A percentile compares a stretch with the other conserved stretches of the same genome.
Evolutionary conservation across 2,888 invertebrate genomes (phyloP).

Genomic region (Caenorhabditis japonica): DNA sequence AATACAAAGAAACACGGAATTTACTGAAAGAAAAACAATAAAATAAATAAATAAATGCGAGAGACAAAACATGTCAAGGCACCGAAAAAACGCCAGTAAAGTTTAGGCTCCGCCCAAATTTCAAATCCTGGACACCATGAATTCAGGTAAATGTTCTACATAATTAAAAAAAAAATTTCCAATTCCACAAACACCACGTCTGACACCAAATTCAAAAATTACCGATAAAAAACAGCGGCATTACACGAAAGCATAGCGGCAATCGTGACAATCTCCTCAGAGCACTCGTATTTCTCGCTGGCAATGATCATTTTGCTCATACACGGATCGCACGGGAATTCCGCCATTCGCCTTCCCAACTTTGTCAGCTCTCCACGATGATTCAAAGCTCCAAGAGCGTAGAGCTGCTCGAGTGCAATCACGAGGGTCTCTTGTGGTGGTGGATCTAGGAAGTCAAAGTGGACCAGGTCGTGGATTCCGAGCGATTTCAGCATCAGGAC

Average conservation of each 20-base stretch:
- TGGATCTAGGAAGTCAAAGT: conserved; percentile 98
- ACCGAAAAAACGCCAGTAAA: too few species aligned
- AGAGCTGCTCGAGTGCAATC: conserved; percentile 94
- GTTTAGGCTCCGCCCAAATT: too few species aligned
- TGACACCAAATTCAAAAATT: not conserved
- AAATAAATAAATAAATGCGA: too few species aligned
- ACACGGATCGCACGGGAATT: conserved; percentile 98
- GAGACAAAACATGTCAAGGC: too few species aligned
- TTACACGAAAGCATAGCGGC: conserved; percentile 98
- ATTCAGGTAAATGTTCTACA: too few species aligned
- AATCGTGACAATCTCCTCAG: conserved; percentile 95
- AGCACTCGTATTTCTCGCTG: conserved; percentile 94
- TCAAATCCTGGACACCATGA: too few species aligned
- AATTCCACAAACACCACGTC: not conserved
- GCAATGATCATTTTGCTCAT: conserved; percentile 98
- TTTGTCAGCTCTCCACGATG: conserved; percentile 96
- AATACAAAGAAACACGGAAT: too few species aligned
- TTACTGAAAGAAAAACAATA: too few species aligned
- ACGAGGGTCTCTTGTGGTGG: conserved; percentile 87
- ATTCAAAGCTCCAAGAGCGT: conserved; percentile 96
- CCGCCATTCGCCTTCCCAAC: conserved; percentile 96
- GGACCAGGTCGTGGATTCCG: conserved; percentile 95
- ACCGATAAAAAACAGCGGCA: conserved; percentile 91
- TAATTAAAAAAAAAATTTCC: too few species aligned
- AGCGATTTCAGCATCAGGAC: conserved; percentile 95